Conservation (phyloP, 2,797 vertebrate species). For the Nothura maculosa region DNA sequence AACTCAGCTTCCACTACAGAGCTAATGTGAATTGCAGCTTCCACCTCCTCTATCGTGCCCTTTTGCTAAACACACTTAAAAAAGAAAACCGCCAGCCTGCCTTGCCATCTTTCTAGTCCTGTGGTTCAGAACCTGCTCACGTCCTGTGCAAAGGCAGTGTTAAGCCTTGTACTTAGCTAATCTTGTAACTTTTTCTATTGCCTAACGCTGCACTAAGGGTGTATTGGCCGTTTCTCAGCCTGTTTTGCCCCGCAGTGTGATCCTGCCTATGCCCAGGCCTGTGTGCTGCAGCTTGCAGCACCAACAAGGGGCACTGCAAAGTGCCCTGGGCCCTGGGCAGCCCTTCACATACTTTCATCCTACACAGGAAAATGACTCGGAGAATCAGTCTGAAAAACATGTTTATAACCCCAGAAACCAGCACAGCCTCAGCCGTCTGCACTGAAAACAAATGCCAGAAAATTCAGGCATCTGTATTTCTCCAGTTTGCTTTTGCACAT, state of each 20-base stretch:
- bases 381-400: neutral
- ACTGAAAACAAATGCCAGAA: constrained; percentile 21
- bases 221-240: neutral
- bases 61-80: neutral
- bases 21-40: neutral
- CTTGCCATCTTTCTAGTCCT: neutral
- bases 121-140: neutral
- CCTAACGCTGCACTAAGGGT: neutral
- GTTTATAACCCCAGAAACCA: neutral
- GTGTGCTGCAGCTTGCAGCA: neutral
- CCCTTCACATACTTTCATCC: neutral
- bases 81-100: neutral
- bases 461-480: neutral
- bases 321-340: neutral
- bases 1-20: neutral
- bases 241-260: neutral
- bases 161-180: neutral
- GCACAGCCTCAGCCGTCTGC: neutral
- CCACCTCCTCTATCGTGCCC: neutral
- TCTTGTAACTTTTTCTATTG: neutral
- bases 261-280: neutral
- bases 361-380: neutral
- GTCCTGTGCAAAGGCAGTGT: neutral
- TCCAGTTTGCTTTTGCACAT: neutral
- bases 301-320: neutral